These are phyloP conservation scores for Anarsia innoxiella DNA, from an alignment of 2,888 invertebrate genomes.

Conservation along the genomic window DNA sequence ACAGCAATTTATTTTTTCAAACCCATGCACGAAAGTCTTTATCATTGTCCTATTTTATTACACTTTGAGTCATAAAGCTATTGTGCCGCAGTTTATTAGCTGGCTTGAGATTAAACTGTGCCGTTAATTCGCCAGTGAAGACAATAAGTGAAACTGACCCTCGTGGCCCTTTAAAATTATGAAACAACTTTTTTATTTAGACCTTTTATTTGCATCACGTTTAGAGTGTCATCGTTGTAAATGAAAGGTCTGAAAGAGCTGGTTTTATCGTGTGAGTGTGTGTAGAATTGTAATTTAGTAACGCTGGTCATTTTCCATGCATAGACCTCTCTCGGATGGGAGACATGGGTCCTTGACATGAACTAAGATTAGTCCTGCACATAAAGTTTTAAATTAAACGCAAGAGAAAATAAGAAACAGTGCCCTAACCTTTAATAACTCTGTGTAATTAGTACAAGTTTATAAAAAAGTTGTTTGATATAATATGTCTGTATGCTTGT, in stretches of 20 bases:
- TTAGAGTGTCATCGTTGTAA: too few relatives aligned
- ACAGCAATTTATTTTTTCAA: too few relatives aligned
- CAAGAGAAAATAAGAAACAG: constrained; percentile 19
- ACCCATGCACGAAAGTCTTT: too few relatives aligned
- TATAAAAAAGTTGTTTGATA: too few relatives aligned
- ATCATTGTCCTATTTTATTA: background rate
- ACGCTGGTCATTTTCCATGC: too few relatives aligned
- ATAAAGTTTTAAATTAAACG: constrained; percentile 53
- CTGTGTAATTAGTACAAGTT: too few relatives aligned
- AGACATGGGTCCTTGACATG: constrained; percentile 39
- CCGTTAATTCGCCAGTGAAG: constrained; percentile 31
- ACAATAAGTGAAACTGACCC: constrained; percentile 39
- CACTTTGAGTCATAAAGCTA: constrained; percentile 23
- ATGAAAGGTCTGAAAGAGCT: too few relatives aligned
- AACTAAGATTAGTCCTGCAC: constrained; percentile 50
- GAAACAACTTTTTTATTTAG: constrained; percentile 22
- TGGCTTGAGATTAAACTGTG: constrained; percentile 29
- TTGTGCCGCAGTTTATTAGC: constrained; percentile 29
- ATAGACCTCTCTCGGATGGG: constrained; percentile 26
- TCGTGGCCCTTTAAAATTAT: constrained; percentile 29
- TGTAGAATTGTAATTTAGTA: constrained; percentile 46
- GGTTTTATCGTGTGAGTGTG: too few relatives aligned
- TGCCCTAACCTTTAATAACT: too few relatives aligned
- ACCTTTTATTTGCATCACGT: constrained; percentile 12
- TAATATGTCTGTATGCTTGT: too few relatives aligned